Base-by-base conservation (phyloP, 1,140 invertebrate species). In the Plectrocnemia conspersa region DNA sequence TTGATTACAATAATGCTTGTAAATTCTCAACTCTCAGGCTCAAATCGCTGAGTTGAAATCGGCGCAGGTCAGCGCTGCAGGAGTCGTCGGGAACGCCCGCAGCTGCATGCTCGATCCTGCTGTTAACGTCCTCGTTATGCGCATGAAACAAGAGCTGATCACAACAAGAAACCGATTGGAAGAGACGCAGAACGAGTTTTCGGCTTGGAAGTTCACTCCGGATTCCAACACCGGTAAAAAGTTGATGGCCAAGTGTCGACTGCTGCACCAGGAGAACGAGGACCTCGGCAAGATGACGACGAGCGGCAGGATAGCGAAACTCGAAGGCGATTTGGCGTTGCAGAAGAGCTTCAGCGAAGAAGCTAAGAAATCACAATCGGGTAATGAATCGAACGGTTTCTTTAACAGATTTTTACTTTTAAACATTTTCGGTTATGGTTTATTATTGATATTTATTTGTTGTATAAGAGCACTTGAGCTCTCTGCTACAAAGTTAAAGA, bases 121-220 rank as follows among this genome's bases (percentile, higher is more conserved):
- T 55, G 91, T 98, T 15, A 98, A 98, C 79, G 81, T 96, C 58
- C 79, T 97, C 29, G 88, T 98, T 67, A 86, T 95, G 71, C 84
- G 86, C 70, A 82, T 98, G 68, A 85, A 91, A 59, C 88, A 92
- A 71, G 94, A 98, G 75, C 75, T 98, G 53, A 85, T 91, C 49
- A 82, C 86, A 32, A 89, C 89, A 7, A 92, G 91, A 74, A 85
- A 89, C 32, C 89, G 90, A 73, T 78, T 97, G 52, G 93, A 98
- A 73, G 93, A 98, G 76, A 97, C 93, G 19, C 94, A 98, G 75
- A 97, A 95, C 75, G 95, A 98, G 81, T 77, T 98, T 19, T 91
- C 89, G 55, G 95, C 95, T 1, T 98, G 95, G 95, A 98, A 98
- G 74, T 98, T 98, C 69, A 98, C 94, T 15, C 92, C 95, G 23